Evolutionary conservation across 2,888 invertebrate species (phyloP), one percentile per base, ranked within the genome.

Genomic region (Philonicus albiceps): DNA sequence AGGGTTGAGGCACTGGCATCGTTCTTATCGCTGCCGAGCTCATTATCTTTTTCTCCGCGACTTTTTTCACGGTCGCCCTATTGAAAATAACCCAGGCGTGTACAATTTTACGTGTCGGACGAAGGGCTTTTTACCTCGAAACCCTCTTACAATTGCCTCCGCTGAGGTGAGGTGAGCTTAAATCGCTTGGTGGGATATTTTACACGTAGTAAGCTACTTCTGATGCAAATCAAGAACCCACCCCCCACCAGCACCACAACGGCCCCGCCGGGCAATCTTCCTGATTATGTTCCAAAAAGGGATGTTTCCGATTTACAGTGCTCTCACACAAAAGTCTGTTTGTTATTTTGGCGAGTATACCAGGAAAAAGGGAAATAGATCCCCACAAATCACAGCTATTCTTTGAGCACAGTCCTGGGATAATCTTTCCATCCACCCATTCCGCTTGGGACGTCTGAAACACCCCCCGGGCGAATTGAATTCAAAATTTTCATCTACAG

Each of bases 261-360:
- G 43, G 6, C 49, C 80, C 53, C 53, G 11, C 1, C 27, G 53
- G 80, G 53, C 80, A 49, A 80, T 80, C 53, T 80, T 30, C 27
- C 43, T 80, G 80, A 80, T 80, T 80, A 80, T 80, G 49, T 37
- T 80, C 53, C 53, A 22, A 80, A 80, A 80, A 80, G 80, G 80
- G 80, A 80, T 80, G 80, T 80, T 80, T 80, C 80, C 53, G 80
- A 80, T 80, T 80, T 80, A 80, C 80, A 74, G 40, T n/a, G n/a
- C 80, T 49, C 31, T 43, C 64, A 22, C 64, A 64, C 64, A 64
- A 64, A 49, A 80, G 80, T 80, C 80, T 80, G 80, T 80, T 80
- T 80, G 80, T 53, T 53, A 80, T 80, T 80, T 30, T 53, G 80
- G 80, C 22, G 22, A 49, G 64, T 64, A 53, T 27, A n/a, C 40